phyloP scores from a whole-genome alignment of 2,113 vertebrate species.

The Rafetus swinhoei region DNA sequence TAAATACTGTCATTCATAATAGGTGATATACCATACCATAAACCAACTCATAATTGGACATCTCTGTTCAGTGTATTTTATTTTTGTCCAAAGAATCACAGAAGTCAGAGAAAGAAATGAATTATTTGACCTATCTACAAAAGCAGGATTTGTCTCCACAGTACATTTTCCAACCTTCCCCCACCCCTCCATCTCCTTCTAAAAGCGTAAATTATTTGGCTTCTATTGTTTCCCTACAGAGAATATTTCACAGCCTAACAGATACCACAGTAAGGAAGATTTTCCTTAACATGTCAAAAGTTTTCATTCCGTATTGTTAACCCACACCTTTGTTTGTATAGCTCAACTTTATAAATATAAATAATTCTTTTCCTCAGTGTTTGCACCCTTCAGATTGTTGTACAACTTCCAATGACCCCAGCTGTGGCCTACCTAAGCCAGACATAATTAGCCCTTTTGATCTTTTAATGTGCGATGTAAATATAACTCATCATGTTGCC shows the following conservation, averaged over 20 bases:
- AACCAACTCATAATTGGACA: conserved; percentile 45
- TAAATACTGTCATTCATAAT: conserved; percentile 74
- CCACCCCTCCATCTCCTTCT: neutral
- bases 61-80: conserved; percentile 58
- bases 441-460: neutral
- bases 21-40: conserved; percentile 73
- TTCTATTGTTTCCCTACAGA: neutral
- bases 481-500: neutral
- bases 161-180: neutral
- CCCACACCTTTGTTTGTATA: no score
- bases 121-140: neutral
- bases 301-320: neutral
- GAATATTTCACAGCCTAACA: rapidly evolving
- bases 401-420: neutral
- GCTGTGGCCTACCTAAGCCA: neutral
- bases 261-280: neutral
- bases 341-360: neutral
- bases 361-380: neutral
- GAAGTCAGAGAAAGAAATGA: neutral
- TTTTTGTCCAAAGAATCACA: conserved; percentile 59
- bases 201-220: neutral
- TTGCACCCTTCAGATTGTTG: neutral
- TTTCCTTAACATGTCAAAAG: neutral
- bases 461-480: neutral
- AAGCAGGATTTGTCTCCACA: neutral